Percentiles rank a stretch among this genome's conserved stretches.
Conservation (phyloP, 2,888 invertebrate species). For the Nephrotoma flavescens region DNA sequence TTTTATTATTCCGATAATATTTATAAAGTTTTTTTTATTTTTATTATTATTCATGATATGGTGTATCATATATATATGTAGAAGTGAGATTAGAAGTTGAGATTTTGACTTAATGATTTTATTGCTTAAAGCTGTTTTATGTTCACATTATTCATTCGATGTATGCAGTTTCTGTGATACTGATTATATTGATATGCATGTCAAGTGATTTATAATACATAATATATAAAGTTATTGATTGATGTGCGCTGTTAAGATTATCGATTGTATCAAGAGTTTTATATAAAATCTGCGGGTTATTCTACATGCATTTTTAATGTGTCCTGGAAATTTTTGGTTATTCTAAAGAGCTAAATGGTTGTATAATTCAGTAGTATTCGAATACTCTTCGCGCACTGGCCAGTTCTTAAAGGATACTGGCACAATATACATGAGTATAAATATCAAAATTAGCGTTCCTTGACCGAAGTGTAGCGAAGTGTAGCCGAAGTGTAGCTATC, state of each 20-base stretch:
- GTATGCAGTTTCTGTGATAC: background rate
- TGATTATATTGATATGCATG: background rate
- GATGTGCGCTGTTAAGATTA: background rate
- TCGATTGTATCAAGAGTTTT: too few species aligned
- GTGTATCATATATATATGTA: background rate
- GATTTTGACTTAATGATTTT: background rate
- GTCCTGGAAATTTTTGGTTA: too few species aligned
- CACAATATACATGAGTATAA: too few species aligned
- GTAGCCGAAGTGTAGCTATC: too few species aligned
- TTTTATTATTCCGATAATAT: background rate
- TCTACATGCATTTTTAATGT: too few species aligned
- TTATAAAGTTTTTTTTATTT: background rate
- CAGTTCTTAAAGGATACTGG: too few species aligned
- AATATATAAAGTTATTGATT: background rate
- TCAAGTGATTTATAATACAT: background rate
- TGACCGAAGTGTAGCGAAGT: too few species aligned
- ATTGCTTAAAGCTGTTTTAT: background rate
- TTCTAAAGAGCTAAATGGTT: too few species aligned
- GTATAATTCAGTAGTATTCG: too few species aligned
- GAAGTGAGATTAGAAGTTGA: background rate
- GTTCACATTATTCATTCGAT: background rate
- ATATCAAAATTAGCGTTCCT: too few species aligned
- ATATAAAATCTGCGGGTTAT: too few species aligned
- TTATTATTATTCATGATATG: background rate
- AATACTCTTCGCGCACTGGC: too few species aligned